Percentiles rank a stretch among this genome's conserved stretches.
phyloP scores from a whole-genome alignment of 2,113 vertebrate species.

The Ochotona princeps region DNA sequence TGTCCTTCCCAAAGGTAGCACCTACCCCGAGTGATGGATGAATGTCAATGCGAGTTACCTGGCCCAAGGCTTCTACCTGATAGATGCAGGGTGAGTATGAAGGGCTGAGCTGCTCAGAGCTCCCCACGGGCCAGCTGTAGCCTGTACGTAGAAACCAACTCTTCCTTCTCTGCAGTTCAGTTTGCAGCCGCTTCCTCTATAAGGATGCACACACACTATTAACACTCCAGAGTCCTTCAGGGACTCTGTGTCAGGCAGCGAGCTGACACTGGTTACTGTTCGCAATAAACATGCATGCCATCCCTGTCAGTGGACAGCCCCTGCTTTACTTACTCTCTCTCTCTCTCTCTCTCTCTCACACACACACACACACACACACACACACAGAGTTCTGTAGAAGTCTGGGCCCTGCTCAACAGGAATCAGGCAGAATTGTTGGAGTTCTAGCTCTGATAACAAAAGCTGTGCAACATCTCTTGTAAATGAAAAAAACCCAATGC shows the following conservation, averaged over 20 bases:
- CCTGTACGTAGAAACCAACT: no score
- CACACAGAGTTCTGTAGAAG: neutral
- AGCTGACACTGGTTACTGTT: neutral
- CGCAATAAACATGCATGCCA: neutral
- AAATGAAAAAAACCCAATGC: neutral
- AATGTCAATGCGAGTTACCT: fast-evolving
- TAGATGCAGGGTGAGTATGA: no score
- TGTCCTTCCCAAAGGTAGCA: neutral
- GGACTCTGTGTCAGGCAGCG: neutral
- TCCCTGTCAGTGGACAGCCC: neutral
- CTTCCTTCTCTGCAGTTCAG: no score
- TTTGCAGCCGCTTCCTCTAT: neutral
- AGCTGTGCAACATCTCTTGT: neutral
- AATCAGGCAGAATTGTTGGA: neutral
- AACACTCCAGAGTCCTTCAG: neutral
- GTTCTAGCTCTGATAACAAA: neutral
- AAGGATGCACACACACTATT: fast-evolving
- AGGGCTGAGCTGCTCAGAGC: neutral
- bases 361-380: neutral
- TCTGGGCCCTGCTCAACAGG: neutral
- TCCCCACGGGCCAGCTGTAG: neutral
- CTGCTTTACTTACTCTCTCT: neutral
- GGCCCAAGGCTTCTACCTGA: neutral
- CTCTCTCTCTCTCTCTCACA: neutral
- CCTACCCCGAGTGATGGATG: neutral